phyloP scores from a whole-genome alignment of 2,888 invertebrate genomes.

The Ophioninae sp. region DNA sequence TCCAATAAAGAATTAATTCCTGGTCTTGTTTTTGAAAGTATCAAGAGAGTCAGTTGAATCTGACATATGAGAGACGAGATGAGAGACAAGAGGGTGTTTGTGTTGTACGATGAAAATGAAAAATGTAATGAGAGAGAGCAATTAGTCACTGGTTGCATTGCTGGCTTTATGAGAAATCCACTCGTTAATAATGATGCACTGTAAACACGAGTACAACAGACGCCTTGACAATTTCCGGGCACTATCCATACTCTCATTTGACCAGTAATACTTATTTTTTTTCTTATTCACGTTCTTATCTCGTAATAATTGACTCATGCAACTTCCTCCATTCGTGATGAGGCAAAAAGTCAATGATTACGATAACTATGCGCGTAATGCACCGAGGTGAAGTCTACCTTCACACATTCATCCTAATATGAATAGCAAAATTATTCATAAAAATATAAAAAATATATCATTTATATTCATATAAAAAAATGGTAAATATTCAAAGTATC shows the following conservation, averaged over 20 bases:
- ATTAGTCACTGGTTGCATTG: conserved; percentile 68
- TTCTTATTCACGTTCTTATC: conserved; percentile 34
- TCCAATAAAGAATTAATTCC: no score
- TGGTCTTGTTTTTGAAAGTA: not conserved
- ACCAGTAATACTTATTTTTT: conserved; percentile 44
- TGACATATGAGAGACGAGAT: conserved; percentile 10
- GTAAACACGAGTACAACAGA: conserved; percentile 43
- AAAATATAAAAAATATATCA: no score
- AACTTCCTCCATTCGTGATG: conserved; percentile 16
- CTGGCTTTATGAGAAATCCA: conserved; percentile 68
- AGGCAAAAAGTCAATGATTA: conserved; percentile 26
- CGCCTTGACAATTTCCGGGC: conserved; percentile 67
- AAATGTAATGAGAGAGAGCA: conserved; percentile 63
- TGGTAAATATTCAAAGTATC: no score
- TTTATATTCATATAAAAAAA: no score
- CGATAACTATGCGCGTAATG: not conserved
- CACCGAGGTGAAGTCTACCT: no score
- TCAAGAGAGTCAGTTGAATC: conserved; percentile 14
- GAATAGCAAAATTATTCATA: no score
- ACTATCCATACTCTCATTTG: conserved; percentile 52
- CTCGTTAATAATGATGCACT: conserved; percentile 62
- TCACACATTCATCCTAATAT: no score
- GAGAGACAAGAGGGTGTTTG: conserved; percentile 19
- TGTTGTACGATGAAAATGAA: conserved; percentile 24
- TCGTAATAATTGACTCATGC: conserved; percentile 27